Base-by-base conservation (phyloP, 2,888 invertebrate species). In the Iphiclides podalirius region DNA sequence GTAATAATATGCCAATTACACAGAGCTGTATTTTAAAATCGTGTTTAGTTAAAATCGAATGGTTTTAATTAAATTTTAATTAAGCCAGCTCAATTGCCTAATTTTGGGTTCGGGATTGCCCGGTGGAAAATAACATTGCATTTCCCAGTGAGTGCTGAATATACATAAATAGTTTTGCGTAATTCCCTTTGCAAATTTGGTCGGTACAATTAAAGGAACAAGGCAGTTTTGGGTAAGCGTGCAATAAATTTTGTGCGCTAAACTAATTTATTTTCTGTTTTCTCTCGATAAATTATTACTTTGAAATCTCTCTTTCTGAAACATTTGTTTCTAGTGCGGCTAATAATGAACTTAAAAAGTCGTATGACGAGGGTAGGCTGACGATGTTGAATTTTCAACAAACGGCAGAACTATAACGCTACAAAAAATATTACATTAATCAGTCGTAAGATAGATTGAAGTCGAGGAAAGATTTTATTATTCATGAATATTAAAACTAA, bases 141-240 rank as follows among this genome's bases (percentile, higher is more conserved):
- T 60, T 63, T 57, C 58, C 54, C 53, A 52, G 53, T 51, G 55
- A 57, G 52, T 59, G 58, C 56, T 56, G 54, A 52, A 56, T 58
- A 55, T 56, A 63, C 59, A 65, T 63, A 63, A 63, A 62, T 60
- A 64, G 55, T 52, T 54, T 35, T 52, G 53, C 49, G 39, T 48
- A 54, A 53, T 55, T 53, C 43, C 50, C 50, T 48, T 52, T 45
- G 43, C 52, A 51, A 58, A 58, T 57, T 59, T 54, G 54, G 51
- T 41, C 59, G 48, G 56, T 53, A 55, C 53, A 58, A 61, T 59
- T 58, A 55, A 52, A 60, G 53, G 53, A 51, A 45, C 46, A 40
- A 34, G 17, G 44, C 43, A 38, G 37, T 49, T 33, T 49, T 43
- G 26, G 36, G 26, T 37, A 13, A 38, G 38, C 33, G 23, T 17